Percentiles rank a stretch among this genome's conserved stretches.
Conservation (phyloP, 2,113 vertebrate species). For the Mungos mungo region DNA sequence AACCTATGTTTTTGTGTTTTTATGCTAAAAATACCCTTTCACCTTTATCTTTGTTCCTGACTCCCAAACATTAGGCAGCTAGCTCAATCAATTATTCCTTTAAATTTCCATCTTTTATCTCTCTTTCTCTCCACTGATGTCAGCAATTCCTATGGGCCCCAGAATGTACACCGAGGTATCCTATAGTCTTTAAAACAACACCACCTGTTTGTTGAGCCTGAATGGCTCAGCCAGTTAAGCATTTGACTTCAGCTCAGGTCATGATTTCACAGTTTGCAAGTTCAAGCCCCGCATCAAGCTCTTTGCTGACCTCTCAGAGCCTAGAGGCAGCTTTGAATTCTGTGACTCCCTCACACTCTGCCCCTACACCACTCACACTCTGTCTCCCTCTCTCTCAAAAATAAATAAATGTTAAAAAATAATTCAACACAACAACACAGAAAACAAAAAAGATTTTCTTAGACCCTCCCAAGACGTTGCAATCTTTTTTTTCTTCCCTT, state of each 20-base stretch:
- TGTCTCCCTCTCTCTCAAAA: too few relatives aligned
- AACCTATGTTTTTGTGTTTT: background rate
- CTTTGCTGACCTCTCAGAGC: too few relatives aligned
- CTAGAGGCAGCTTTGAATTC: too few relatives aligned
- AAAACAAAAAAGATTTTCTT: background rate
- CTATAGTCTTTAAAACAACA: background rate
- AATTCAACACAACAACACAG: background rate
- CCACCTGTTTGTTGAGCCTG: too few relatives aligned
- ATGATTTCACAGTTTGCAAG: too few relatives aligned
- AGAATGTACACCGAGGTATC: background rate
- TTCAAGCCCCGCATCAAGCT: too few relatives aligned
- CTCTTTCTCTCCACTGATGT: background rate
- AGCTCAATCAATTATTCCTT: background rate
- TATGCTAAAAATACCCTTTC: background rate
- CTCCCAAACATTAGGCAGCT: background rate
- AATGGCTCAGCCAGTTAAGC: too few relatives aligned
- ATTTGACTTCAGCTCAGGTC: too few relatives aligned
- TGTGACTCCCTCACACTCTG: too few relatives aligned
- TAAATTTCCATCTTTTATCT: background rate
- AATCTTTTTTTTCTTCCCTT: background rate
- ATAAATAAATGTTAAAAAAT: too few relatives aligned
- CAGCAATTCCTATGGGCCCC: background rate
- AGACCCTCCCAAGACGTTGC: background rate
- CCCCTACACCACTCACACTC: too few relatives aligned
- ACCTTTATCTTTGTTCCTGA: background rate